phyloP scores from a whole-genome alignment of 2,888 invertebrate species.

The Lepeophtheirus nordmannii region DNA sequence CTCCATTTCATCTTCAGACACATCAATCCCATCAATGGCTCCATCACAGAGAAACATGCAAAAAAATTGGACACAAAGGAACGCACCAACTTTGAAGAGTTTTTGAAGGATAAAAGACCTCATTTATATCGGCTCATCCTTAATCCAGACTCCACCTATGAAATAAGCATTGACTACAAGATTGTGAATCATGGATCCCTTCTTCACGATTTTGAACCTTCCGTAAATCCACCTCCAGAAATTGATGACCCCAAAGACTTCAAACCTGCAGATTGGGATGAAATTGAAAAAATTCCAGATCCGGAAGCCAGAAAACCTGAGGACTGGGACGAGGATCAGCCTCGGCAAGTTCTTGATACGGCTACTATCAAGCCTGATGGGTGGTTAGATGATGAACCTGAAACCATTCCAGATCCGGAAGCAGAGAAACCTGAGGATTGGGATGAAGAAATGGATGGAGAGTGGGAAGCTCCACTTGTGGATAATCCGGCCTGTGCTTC shows the following conservation, averaged over 20 bases:
- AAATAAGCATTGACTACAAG: constrained; percentile 54
- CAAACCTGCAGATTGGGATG: constrained; percentile 88
- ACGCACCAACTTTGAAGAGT: constrained; percentile 44
- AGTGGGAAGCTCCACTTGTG: constrained; percentile 88
- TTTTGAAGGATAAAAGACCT: constrained; percentile 79
- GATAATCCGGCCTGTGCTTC: constrained; percentile 69
- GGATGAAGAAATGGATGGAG: constrained; percentile 97
- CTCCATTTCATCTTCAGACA: constrained; percentile 80
- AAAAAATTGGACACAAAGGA: constrained; percentile 46
- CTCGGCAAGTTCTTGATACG: constrained; percentile 71
- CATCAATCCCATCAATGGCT: constrained; percentile 77
- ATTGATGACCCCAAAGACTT: constrained; percentile 72
- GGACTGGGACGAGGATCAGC: constrained; percentile 92
- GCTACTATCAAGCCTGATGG: constrained; percentile 68
- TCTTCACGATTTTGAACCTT: constrained; percentile 72
- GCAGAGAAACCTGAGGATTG: constrained; percentile 66
- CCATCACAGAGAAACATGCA: constrained; percentile 83
- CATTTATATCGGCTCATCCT: constrained; percentile 68
- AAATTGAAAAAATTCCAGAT: constrained; percentile 77
- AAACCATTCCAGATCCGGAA: constrained; percentile 62
- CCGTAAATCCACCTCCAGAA: constrained; percentile 86
- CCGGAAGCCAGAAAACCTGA: constrained; percentile 74
- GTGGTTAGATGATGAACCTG: constrained; percentile 82
- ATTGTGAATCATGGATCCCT: constrained; percentile 65
- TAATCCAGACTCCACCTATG: constrained; percentile 60